Evolutionary conservation across 2,113 vertebrate species (phyloP), one percentile per base, ranked within the genome.

Genomic region (Odontesthes bonariensis): DNA sequence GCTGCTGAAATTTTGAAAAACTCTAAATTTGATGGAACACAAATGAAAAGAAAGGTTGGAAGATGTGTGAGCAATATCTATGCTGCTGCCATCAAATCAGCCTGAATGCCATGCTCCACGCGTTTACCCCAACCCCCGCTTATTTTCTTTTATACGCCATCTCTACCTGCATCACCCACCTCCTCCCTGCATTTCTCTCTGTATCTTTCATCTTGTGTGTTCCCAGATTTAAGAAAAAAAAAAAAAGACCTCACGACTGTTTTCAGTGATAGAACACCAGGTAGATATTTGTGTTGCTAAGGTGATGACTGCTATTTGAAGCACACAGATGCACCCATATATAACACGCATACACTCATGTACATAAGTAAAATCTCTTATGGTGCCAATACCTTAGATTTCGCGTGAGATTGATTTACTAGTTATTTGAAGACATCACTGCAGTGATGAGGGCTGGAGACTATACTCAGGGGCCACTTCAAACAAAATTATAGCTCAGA

Each of bases 271-370:
- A 20, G 61, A 79, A 72, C 16, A 32, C 51, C 47, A 74, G 79
- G 70, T 79, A 71, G 69, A 84, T 71, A 79, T 65, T 59, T 69
- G 78, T 22, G 77, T 93, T 92, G 88, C 88, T 89, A 87, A 77
- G 91, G 88, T 68, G 84, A 91, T 69, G 66, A 81, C 77, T 71
- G 73, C 32, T 86, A 87, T 86, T 79, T 69, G 65, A 81, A 82
- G 77, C 51, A 23, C 66, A 56, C 33, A 59, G 27, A 84, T 71
- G 40, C 57, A 65, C 23, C 33, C 55, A 65, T 27, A 64, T 58
- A 69, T 22, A 77, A 57, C 38, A 59, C 27, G 27, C 75, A 81
- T 17, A 58, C 38, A 49, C 20, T 73, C 8, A 0, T 56, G 54
- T 35, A 40, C n/a, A 66, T 64, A 38, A 49, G 49, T 35, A 64